Conservation (phyloP, 2,113 vertebrate species). For the Chlamydotis undulata region DNA sequence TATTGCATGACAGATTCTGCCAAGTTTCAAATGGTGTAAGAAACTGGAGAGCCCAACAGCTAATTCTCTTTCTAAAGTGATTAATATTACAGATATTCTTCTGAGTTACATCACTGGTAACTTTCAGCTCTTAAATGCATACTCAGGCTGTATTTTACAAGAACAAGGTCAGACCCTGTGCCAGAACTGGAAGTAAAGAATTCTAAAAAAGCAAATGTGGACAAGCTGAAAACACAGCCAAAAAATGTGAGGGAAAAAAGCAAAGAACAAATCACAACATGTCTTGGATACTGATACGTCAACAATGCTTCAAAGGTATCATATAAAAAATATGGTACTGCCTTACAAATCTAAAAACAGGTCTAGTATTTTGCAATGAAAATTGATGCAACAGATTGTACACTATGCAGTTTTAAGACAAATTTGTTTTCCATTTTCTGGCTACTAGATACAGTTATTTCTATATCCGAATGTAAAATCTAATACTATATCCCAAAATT, state of each 20-base stretch:
- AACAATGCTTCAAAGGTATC: not conserved
- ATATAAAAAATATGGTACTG: not conserved
- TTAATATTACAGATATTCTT: not conserved
- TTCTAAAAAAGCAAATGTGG: not conserved
- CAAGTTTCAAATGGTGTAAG: not conserved
- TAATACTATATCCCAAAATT: not conserved
- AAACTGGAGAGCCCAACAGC: not conserved
- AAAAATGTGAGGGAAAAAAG: not conserved
- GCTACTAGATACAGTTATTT: not conserved
- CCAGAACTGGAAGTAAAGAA: not conserved
- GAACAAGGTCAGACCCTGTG: not conserved
- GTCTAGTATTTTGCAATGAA: not conserved
- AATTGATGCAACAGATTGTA: not conserved
- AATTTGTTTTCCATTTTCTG: not conserved
- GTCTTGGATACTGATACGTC: not conserved
- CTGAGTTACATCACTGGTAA: not conserved
- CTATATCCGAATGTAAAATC: constrained; percentile 1
- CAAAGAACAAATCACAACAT: not conserved
- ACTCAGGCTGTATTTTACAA: not conserved
- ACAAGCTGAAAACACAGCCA: not conserved
- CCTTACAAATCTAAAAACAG: not conserved
- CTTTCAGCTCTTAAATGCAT: not conserved
- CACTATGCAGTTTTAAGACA: not conserved
- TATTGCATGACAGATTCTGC: not conserved
- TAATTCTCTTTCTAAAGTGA: not conserved